Evolutionary conservation across 2,888 invertebrate genomes (phyloP), one percentile per base, ranked within the genome.

Genomic region (Gisinianus flammeolus): DNA sequence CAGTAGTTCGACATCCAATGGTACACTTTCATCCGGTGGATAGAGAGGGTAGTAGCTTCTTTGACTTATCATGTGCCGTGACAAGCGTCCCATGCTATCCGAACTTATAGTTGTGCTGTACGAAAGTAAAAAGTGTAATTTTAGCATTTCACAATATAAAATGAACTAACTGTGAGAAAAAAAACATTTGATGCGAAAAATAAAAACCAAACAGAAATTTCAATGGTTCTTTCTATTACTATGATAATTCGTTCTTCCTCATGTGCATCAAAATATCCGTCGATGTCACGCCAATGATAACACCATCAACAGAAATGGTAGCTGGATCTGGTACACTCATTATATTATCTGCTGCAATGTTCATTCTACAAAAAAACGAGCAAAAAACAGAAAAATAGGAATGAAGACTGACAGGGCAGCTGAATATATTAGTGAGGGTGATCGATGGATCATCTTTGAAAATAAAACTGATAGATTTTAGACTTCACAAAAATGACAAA

Each of bases 261-360:
- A 97, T 88, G 86, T 96, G 94, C 88, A 94, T 92, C 10, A 97
- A 88, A 62, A 93, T 89, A 86, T 97, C 97, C 0, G 92, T 91
- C 31, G 95, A 92, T 2, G 95, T 96, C 31, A 93, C 88, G 0
- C 93, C 95, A 77, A 97, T 88, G 4, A 92, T 87, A 0, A 96
- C 86, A 2, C 95, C 95, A 84, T 92, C 91, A 72, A 97, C 88
- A 85, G 91, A 90, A 4, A 97, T 86, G 24, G 93, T 89, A 84
- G 93, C 91, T 0, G 97, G 97, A 89, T 97, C 96, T 0, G 95
- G 91, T 82, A 93, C 87, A 84, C 93, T 90, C 78, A 91, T 90
- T 2, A 94, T 87, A 16, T 62, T 24, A 22, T 77, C 66, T 31
- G 58, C 12, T 0, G 8, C 30, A 19, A 77, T 71, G n/a, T 71